Evolutionary conservation across 2,113 vertebrate species (phyloP).

Genomic region (Hassar affinis): DNA sequence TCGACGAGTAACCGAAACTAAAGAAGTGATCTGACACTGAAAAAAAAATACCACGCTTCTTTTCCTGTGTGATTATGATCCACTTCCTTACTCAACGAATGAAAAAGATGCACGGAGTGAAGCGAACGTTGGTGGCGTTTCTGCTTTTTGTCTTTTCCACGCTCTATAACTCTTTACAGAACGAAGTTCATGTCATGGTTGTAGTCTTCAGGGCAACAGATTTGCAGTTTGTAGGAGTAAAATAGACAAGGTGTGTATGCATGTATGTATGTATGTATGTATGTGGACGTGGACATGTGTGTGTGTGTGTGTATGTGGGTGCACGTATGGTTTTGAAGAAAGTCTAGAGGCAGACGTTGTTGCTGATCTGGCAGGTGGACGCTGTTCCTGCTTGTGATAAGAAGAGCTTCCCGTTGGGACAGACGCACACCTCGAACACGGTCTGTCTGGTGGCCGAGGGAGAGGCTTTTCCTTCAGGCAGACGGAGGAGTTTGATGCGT

Average conservation of each 20-base stretch:
- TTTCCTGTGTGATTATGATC: not conserved
- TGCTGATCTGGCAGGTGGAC: conserved; percentile 96
- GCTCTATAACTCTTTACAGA: conserved; percentile 49
- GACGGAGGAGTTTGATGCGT: conserved; percentile 87
- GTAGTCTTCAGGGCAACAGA: conserved; percentile 43
- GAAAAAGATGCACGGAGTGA: conserved; percentile 28
- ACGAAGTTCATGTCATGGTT: conserved; percentile 50
- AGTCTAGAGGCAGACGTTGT: conserved; percentile 89
- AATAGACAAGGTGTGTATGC: conserved; percentile 51
- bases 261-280: conserved; percentile 56
- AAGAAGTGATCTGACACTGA: not conserved
- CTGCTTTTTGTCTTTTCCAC: conserved; percentile 77
- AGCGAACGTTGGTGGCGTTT: conserved; percentile 71
- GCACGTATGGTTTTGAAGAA: conserved; percentile 41
- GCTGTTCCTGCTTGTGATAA: conserved; percentile 90
- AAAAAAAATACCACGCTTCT: not conserved
- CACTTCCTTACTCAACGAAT: not conserved
- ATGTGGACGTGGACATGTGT: conserved; percentile 60
- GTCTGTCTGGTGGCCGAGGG: conserved; percentile 86
- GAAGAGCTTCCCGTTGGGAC: conserved; percentile 92
- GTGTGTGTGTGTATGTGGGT: conserved; percentile 50
- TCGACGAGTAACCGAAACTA: not conserved
- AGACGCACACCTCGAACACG: conserved; percentile 96
- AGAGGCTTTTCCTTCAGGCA: conserved; percentile 89
- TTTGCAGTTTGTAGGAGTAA: conserved; percentile 63